phyloP scores from a whole-genome alignment of 30 jellyfish, hydroid and myxozoan species.

The Turritopsis rubra region DNA sequence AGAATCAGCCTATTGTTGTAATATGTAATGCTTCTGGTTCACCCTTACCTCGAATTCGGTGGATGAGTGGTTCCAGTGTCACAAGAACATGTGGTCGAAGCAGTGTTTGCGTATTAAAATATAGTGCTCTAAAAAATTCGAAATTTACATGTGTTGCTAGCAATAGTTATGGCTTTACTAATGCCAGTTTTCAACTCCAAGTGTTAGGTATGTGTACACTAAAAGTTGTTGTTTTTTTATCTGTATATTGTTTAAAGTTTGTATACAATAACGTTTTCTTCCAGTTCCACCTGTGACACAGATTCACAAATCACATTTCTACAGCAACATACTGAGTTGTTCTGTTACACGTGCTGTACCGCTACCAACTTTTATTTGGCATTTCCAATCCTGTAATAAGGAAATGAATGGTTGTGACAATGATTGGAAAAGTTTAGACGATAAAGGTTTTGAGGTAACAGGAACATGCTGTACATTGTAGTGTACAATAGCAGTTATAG shows the following conservation, averaged over 20 bases:
- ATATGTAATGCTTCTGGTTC: constrained; percentile 15
- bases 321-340: not conserved
- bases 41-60: constrained; percentile 2
- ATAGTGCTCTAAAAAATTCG: not conserved
- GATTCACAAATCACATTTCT: not conserved
- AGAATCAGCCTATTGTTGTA: not conserved
- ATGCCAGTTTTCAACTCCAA: not conserved
- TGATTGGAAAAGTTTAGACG: constrained; percentile 4
- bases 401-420: not conserved
- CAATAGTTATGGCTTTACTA: not conserved
- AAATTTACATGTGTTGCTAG: not conserved
- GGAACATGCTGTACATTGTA: no score
- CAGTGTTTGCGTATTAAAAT: not conserved
- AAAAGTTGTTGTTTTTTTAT: not conserved
- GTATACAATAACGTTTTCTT: not conserved
- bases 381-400: constrained; percentile 10
- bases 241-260: not conserved
- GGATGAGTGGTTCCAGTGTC: not conserved
- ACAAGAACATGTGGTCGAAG: not conserved
- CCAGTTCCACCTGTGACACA: constrained; percentile 7
- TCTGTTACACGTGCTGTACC: constrained; percentile 8
- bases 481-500: no score
- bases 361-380: constrained; percentile 1
- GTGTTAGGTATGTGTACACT: constrained; percentile 3
- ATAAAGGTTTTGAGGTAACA: not conserved